Evolutionary conservation across 1,140 invertebrate species (phyloP).

Genomic region (Acromyrmex charruanus): DNA sequence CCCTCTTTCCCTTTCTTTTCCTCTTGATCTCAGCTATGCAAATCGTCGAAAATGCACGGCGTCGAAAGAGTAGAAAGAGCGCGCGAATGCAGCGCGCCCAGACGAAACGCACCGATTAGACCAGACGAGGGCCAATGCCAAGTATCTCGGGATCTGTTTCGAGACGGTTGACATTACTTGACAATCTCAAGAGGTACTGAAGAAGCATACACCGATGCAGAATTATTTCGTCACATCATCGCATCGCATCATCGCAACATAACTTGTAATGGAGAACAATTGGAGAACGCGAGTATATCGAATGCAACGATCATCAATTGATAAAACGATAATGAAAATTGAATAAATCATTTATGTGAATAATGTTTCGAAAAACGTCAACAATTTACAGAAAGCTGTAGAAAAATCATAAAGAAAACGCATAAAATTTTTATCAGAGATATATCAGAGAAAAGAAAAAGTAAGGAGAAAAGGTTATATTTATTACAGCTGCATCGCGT

Average conservation of each 20-base stretch:
- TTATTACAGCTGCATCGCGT: conserved; percentile 16
- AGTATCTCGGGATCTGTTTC: conserved; percentile 51
- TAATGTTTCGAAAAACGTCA: neutral
- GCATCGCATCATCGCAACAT: neutral
- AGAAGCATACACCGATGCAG: neutral
- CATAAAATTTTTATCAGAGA: neutral
- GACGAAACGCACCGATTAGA: conserved; percentile 56
- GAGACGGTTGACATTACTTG: conserved; percentile 58
- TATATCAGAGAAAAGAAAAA: neutral
- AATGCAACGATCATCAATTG: neutral
- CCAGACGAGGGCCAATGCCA: conserved; percentile 73
- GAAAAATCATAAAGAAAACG: neutral
- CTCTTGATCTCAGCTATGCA: conserved; percentile 67
- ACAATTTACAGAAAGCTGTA: neutral
- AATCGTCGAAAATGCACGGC: conserved; percentile 69
- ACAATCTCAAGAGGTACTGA: conserved; percentile 33
- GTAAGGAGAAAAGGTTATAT: neutral
- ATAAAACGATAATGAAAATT: neutral
- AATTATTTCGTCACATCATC: neutral
- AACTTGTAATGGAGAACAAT: neutral
- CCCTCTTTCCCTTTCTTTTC: neutral
- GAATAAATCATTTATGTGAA: neutral
- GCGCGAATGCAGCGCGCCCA: neutral
- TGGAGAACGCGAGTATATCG: neutral
- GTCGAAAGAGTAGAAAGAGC: conserved; percentile 5